phyloP scores from a whole-genome alignment of 2,797 vertebrate species.

The Meda fulgida region DNA sequence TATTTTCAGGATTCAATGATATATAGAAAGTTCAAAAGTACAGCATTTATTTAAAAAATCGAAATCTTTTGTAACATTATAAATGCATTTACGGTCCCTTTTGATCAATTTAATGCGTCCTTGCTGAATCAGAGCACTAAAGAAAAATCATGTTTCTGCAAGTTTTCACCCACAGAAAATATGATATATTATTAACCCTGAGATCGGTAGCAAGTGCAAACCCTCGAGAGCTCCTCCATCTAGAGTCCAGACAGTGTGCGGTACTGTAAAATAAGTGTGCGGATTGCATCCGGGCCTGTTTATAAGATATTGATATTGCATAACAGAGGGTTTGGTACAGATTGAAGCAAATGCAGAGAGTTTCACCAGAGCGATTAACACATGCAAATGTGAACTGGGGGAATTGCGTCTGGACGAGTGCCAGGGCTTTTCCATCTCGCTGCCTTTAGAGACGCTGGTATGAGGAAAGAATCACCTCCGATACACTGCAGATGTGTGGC shows the following conservation, averaged over 20 bases:
- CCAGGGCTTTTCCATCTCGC: constrained; percentile 26
- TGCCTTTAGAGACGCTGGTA: constrained; percentile 4
- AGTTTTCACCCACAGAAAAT: not conserved
- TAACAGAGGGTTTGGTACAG: not conserved
- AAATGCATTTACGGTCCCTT: not conserved
- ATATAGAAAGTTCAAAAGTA: not conserved
- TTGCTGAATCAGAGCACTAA: not conserved
- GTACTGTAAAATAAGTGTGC: not conserved
- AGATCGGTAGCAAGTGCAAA: not conserved
- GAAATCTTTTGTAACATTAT: not conserved
- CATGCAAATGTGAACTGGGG: not conserved
- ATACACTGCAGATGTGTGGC: constrained; percentile 34
- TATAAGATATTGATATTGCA: not conserved
- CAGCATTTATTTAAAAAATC: not conserved
- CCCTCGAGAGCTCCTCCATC: not conserved
- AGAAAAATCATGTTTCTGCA: not conserved
- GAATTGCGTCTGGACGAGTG: no score
- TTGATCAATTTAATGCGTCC: not conserved
- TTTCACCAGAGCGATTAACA: constrained; percentile 17
- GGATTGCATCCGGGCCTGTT: constrained; percentile 7
- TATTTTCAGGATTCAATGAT: not conserved
- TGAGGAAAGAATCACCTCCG: constrained; percentile 8
- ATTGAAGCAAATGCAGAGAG: not conserved
- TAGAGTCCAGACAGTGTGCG: not conserved
- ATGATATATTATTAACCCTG: not conserved